Percentiles rank a stretch among this genome's conserved stretches.
phyloP scores from a whole-genome alignment of 2,888 invertebrate species.

The Parapristionchus giblindavisi region DNA sequence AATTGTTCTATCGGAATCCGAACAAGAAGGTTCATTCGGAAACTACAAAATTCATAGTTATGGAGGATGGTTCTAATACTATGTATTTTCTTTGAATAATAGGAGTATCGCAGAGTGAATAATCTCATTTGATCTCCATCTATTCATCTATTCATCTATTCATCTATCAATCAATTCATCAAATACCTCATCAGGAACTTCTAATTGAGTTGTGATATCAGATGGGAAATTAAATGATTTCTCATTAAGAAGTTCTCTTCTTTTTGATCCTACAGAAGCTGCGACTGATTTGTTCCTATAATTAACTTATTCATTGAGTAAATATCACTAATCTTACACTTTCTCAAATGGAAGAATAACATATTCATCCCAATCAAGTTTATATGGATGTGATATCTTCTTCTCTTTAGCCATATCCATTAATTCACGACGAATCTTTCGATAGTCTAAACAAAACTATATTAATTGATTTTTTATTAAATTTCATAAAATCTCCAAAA shows the following conservation, averaged over 20 bases:
- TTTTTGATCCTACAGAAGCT: neutral
- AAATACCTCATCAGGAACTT: neutral
- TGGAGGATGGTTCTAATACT: neutral
- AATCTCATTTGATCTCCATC: too few species aligned
- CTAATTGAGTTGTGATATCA: neutral
- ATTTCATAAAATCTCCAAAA: neutral
- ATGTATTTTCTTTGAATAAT: neutral
- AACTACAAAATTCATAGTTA: neutral
- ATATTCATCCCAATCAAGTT: slow-evolving; percentile 17
- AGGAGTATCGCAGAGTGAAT: too few species aligned
- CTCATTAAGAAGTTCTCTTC: neutral
- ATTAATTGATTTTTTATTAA: neutral
- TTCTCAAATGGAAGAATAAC: neutral
- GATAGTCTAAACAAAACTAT: slow-evolving; percentile 5
- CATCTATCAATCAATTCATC: too few species aligned
- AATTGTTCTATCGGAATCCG: slow-evolving; percentile 25
- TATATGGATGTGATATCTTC: neutral
- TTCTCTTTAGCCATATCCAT: neutral
- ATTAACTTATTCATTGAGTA: neutral
- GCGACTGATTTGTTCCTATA: neutral
- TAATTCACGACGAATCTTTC: neutral
- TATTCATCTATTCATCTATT: too few species aligned
- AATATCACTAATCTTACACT: neutral
- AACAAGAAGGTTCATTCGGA: slow-evolving; percentile 14
- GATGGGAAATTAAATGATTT: neutral